A percentile compares a stretch with the other conserved stretches of the same genome.
These are phyloP conservation scores for Microtus montanus DNA, from an alignment of 2,113 vertebrate genomes.

Conservation along the genomic window DNA sequence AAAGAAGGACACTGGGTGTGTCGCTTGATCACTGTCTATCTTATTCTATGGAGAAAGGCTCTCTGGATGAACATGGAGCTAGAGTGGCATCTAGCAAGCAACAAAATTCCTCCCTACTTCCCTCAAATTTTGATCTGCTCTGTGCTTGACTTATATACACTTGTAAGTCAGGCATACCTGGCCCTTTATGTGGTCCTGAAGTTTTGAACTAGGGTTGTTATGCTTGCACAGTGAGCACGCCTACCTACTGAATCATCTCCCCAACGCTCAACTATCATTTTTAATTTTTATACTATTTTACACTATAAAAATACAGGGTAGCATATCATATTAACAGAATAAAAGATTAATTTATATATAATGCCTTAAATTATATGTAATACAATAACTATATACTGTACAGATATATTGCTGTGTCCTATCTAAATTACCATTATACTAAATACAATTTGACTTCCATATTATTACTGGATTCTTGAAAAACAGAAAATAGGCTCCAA, in stretches of 20 bases:
- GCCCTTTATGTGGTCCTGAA: not conserved
- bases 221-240: not conserved
- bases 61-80: not conserved
- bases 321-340: not conserved
- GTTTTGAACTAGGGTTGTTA: not conserved
- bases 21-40: too few relatives aligned
- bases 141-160: not conserved
- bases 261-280: not conserved
- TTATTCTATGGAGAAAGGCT: not conserved
- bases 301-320: not conserved
- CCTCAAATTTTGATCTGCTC: not conserved
- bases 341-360: not conserved
- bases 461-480: not conserved
- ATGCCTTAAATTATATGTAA: not conserved
- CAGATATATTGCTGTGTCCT: too few relatives aligned
- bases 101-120: too few relatives aligned
- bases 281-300: not conserved
- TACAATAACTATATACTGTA: not conserved
- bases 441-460: not conserved
- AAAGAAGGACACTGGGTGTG: too few relatives aligned
- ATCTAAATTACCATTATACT: not conserved
- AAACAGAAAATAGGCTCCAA: not conserved
- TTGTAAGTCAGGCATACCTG: too few relatives aligned
- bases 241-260: not conserved
- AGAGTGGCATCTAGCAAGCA: not conserved